A percentile compares a stretch with the other conserved stretches of the same genome.
phyloP scores from a whole-genome alignment of 1,140 invertebrate species.

The Macrostomum lignano region DNA sequence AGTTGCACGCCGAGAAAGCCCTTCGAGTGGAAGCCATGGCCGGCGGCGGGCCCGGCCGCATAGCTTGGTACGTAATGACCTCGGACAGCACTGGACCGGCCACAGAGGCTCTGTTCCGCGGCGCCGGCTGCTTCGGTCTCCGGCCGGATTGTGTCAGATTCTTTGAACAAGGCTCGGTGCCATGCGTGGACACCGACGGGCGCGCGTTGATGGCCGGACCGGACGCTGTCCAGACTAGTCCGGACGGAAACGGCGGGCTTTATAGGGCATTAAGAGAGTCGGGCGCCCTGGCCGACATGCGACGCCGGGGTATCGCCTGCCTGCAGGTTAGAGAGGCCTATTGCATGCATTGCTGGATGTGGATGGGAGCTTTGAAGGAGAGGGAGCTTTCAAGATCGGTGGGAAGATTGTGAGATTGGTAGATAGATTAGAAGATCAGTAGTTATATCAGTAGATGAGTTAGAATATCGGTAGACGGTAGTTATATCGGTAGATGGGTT shows the following conservation, averaged over 20 bases:
- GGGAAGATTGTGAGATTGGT: too few relatives aligned
- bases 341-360: too few relatives aligned
- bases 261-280: constrained; percentile 44
- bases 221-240: constrained; percentile 49
- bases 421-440: too few relatives aligned
- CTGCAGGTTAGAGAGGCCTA: too few relatives aligned
- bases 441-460: too few relatives aligned
- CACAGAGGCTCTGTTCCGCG: constrained; percentile 49
- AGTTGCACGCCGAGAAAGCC: constrained; percentile 77
- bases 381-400: too few relatives aligned
- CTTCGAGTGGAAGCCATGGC: constrained; percentile 46
- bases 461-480: too few relatives aligned
- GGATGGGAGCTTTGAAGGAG: too few relatives aligned
- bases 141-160: constrained; percentile 47
- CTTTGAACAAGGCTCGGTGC: constrained; percentile 70
- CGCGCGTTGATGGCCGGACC: constrained; percentile 56
- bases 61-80: constrained; percentile 98
- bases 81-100: constrained; percentile 64
- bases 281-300: constrained; percentile 52
- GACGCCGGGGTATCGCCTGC: constrained; percentile 47
- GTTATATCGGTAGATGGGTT: too few relatives aligned
- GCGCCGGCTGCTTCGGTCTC: constrained; percentile 59
- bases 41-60: too few relatives aligned
- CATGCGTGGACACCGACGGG: constrained; percentile 72
- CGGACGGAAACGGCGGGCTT: constrained; percentile 92